phyloP scores from a whole-genome alignment of 2,113 vertebrate species.

The Hyla sarda region DNA sequence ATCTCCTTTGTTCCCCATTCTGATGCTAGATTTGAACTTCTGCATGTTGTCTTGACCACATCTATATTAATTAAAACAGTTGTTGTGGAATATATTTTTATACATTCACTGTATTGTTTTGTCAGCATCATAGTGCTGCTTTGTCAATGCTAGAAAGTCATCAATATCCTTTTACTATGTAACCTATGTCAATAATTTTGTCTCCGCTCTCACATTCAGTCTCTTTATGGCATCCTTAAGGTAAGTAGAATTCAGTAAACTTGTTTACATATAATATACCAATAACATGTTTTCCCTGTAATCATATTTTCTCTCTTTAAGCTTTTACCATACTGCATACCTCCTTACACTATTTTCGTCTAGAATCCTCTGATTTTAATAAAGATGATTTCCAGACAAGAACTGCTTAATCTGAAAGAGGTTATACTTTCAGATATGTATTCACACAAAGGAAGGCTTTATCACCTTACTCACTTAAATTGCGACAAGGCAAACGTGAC shows the following conservation, averaged over 20 bases:
- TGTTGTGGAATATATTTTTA: too few relatives aligned
- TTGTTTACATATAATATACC: not conserved
- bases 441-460: constrained; percentile 33
- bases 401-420: constrained; percentile 28
- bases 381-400: constrained; percentile 35
- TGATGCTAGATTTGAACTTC: too few relatives aligned
- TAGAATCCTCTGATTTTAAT: constrained; percentile 22
- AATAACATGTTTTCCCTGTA: not conserved
- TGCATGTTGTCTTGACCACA: too few relatives aligned
- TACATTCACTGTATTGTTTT: too few relatives aligned
- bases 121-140: not conserved
- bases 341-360: constrained; percentile 19
- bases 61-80: too few relatives aligned
- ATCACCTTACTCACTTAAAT: constrained; percentile 36
- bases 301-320: constrained; percentile 10
- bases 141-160: not conserved
- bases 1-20: too few relatives aligned
- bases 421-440: constrained; percentile 28
- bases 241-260: not conserved
- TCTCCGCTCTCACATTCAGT: not conserved
- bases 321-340: not conserved
- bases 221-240: not conserved
- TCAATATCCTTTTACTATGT: not conserved
- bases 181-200: not conserved
- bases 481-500: constrained; percentile 52